Base-by-base conservation (phyloP, 1,140 invertebrate genomes). In the Drosophila serrata region DNA sequence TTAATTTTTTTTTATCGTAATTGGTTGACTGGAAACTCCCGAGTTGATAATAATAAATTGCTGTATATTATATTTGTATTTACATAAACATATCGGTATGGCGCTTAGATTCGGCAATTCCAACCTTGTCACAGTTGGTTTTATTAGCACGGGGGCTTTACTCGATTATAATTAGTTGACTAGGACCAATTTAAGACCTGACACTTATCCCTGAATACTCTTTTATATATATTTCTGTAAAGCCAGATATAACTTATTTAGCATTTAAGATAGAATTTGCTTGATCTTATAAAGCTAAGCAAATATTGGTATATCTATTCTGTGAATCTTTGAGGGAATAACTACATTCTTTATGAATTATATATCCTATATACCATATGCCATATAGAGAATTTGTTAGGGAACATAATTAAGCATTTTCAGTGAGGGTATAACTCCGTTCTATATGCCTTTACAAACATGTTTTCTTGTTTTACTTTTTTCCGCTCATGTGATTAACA, bases 21-120 rank as follows among this genome's bases (percentile, higher is more conserved):
- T 48, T 63, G 74, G 43, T 59, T 64, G 61, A 53, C 57, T 64
- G 69, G 46, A 79, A 82, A 87, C 69, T 39, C 82, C 82, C 61
- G 73, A 72, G 74, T 87, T 81, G 82, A 82, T 81, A 79, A 27
- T 79, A 48, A 68, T 79, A 46, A 87, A 82, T 87, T 79, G 75
- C 56, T 61, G 8, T 55, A 33, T 42, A 75, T 56, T 56, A 42
- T 39, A 59, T 49, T 67, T 51, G 45, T 63, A 75, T 75, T 75
- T 59, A 55, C 51, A 74, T 75, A 63, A 75, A 58, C 31, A 63
- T 19, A n/a, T 75, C 49, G 58, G 27, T 39, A 22, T 46, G 70
- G 33, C 58, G 57, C 49, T 55, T 46, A 35, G 49, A 55, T 75
- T 58, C 39, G 46, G 62, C 37, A 49, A 69, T 48, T 48, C 45